These are phyloP conservation scores for Podarcis raffonei DNA, from an alignment of 2,113 vertebrate species.

Conservation along the genomic window DNA sequence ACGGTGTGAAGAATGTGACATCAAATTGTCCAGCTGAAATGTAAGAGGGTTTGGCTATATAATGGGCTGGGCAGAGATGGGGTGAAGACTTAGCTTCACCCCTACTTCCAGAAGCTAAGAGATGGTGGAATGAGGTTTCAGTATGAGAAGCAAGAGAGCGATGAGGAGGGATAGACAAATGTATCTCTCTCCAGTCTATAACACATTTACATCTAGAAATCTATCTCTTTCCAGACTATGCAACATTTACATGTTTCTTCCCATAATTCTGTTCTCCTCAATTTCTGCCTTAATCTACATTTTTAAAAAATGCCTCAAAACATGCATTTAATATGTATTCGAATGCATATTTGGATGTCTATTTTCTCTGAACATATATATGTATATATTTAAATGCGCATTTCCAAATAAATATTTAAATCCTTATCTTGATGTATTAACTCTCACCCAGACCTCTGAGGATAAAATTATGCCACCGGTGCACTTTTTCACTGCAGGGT, in stretches of 20 bases:
- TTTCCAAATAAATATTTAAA: neutral
- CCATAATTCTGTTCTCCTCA: neutral
- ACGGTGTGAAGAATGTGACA: neutral
- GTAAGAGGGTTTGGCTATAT: neutral
- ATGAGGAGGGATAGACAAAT: neutral
- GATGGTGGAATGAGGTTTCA: neutral
- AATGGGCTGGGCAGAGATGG: neutral
- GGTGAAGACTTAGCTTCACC: neutral
- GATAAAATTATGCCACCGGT: neutral
- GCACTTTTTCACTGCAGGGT: too few species aligned
- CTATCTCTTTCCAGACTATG: neutral
- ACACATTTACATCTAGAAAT: neutral
- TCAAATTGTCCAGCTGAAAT: neutral
- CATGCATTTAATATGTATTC: neutral
- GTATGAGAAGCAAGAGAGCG: neutral
- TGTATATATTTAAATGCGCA: neutral
- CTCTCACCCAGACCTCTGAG: too few species aligned
- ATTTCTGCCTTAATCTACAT: neutral
- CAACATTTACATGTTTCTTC: neutral
- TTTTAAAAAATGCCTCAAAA: neutral
- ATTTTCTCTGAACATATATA: neutral
- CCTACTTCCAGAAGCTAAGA: neutral
- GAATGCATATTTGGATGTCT: neutral
- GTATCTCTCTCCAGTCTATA: neutral
- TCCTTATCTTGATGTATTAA: too few species aligned